Conservation (phyloP, 2,888 invertebrate species). For the Sycophila texana region DNA sequence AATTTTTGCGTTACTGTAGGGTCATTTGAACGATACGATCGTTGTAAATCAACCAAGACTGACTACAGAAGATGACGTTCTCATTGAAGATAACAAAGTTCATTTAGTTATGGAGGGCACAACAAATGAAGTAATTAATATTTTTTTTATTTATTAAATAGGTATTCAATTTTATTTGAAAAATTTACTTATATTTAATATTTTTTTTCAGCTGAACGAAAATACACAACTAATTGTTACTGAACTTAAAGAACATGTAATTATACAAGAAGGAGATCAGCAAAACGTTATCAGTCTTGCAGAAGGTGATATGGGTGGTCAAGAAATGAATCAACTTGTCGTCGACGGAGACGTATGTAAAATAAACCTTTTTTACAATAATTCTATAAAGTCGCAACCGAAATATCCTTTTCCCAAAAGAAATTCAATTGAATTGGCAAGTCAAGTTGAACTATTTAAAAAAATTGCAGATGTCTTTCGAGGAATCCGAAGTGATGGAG, state of each 20-base stretch:
- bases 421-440: not conserved
- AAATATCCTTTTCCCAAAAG: not conserved
- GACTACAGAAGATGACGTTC: conserved; percentile 77
- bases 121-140: conserved; percentile 63
- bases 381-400: not conserved
- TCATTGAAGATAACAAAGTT: conserved; percentile 74
- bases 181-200: not conserved
- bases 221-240: conserved; percentile 75
- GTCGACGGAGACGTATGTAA: conserved; percentile 68
- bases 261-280: conserved; percentile 75
- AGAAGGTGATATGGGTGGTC: conserved; percentile 61
- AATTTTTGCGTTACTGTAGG: conserved; percentile 73
- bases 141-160: conserved; percentile 11
- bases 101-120: conserved; percentile 72
- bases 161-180: not conserved
- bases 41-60: conserved; percentile 89
- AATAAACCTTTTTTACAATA: not conserved
- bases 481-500: conserved; percentile 59
- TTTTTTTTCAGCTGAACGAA: conserved; percentile 38
- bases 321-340: conserved; percentile 67
- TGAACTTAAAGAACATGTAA: conserved; percentile 77
- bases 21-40: conserved; percentile 87
- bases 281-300: conserved; percentile 67
- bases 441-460: not conserved
- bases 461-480: conserved; percentile 44